These are phyloP conservation scores for Rhinichthys osculus DNA, from an alignment of 2,797 vertebrate species.

Conservation along the genomic window DNA sequence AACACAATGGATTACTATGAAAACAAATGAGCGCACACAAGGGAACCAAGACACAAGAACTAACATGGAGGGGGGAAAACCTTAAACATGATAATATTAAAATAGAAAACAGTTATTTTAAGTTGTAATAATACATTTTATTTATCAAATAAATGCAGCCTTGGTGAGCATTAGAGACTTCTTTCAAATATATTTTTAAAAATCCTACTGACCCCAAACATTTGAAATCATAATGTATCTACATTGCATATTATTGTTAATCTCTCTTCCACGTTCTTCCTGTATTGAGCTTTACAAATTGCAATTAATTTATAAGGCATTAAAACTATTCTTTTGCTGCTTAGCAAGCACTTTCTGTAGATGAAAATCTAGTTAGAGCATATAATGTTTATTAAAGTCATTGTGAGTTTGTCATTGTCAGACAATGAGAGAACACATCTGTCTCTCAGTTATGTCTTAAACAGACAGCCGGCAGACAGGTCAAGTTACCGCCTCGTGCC, in stretches of 20 bases:
- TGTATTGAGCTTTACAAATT: neutral
- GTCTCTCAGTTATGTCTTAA: slow-evolving; percentile 13
- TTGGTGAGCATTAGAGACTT: neutral
- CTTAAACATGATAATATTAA: no score
- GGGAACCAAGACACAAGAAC: no score
- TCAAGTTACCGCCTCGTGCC: slow-evolving; percentile 17
- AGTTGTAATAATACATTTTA: neutral
- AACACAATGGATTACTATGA: no score
- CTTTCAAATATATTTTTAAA: neutral
- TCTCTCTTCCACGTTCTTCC: neutral
- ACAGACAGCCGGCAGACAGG: slow-evolving; percentile 19
- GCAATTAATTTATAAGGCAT: neutral
- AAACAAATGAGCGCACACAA: no score
- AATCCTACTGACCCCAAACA: neutral
- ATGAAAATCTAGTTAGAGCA: neutral
- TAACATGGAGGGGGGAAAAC: no score
- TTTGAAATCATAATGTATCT: neutral
- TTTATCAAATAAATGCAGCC: neutral
- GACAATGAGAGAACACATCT: slow-evolving; percentile 10
- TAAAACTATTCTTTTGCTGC: neutral
- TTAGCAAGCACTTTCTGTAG: neutral
- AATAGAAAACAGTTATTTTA: neutral
- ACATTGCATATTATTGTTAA: neutral
- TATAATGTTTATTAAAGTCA: neutral
- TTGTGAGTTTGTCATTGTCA: neutral